Evolutionary conservation across 2,888 invertebrate genomes (phyloP), one percentile per base, ranked within the genome.

Genomic region (Atethmia centrago): DNA sequence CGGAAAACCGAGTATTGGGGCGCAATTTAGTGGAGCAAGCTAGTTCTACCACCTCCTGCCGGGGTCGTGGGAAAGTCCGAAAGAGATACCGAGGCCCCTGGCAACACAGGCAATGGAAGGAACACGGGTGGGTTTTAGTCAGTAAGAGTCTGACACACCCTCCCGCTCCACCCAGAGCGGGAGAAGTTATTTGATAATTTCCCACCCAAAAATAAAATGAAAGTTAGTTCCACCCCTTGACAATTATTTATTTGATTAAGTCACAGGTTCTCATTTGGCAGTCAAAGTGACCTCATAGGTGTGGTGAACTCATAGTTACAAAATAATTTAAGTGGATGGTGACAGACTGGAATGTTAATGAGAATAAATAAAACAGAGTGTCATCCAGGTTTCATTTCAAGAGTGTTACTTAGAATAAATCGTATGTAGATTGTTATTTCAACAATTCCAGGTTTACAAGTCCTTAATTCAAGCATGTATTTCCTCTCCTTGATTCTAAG

Each of bases 301-400:
- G 19, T 0, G 40, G 28, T 74, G 74, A 76, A 75, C 53, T 74
- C 74, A 74, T 75, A 40, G 65, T 47, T 53, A 28, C 28, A n/a
- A 64, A 75, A 75, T 65, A 14, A 76, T 65, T 53, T 47, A 76
- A 75, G 45, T 64, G 53, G 19, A n/a, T 14, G 19, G 12, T 65
- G 45, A 65, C n/a, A 8, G n/a, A 14, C n/a, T 55, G 76, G 74
- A 76, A 76, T 74, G 21, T 40, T 66, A 47, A 74, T 76, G 21
- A 76, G 16, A 19, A 28, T 14, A 12, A 19, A 28, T 14, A 10
- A 40, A 12, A 31, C 21, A 10, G 36, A 62, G 40, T 40, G 28
- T 25, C 66, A 47, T 66, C 74, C 76, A 76, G 28, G 28, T 4
- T 25, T 47, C 8, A 28, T 65, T 63, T 47, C 28, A 47, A 45